phyloP scores from a whole-genome alignment of 37 sponge, comb jelly and placozoan species.

The Agelas oroides region DNA sequence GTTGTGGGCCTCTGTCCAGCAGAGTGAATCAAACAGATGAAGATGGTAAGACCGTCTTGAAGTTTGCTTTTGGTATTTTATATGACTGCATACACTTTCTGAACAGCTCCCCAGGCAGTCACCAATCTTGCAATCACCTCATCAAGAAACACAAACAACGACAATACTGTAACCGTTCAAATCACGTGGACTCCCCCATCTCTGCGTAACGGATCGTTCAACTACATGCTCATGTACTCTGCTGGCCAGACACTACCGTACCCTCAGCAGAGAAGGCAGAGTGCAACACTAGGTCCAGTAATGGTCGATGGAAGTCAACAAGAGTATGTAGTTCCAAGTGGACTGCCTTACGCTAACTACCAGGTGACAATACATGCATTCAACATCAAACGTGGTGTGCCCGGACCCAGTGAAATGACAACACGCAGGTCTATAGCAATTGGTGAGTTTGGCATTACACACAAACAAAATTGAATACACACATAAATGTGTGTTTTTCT shows the following conservation, averaged over 20 bases:
- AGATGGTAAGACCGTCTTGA: conserved; percentile 39
- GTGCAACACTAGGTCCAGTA: background rate
- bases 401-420: background rate
- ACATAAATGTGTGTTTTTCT: too few relatives aligned
- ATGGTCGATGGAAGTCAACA: background rate
- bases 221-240: conserved; percentile 3
- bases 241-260: conserved; percentile 19
- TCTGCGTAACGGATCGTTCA: conserved; percentile 34
- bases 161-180: background rate
- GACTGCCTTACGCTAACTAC: conserved; percentile 43
- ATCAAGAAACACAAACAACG: background rate
- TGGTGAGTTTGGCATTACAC: conserved; percentile 14
- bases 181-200: conserved; percentile 41
- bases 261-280: background rate
- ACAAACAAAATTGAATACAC: background rate
- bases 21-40: conserved; percentile 8
- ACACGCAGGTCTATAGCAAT: conserved; percentile 9
- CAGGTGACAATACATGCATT: conserved; percentile 21
- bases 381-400: conserved; percentile 9
- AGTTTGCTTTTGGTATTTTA: too few relatives aligned
- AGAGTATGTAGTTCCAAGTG: background rate
- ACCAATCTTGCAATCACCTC: background rate
- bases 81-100: too few relatives aligned
- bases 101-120: conserved; percentile 35
- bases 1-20: conserved; percentile 2